A percentile compares a stretch with the other conserved stretches of the same genome.
Evolutionary conservation across 2,888 invertebrate species (phyloP).

Genomic region (Ormyrus nitidulus): DNA sequence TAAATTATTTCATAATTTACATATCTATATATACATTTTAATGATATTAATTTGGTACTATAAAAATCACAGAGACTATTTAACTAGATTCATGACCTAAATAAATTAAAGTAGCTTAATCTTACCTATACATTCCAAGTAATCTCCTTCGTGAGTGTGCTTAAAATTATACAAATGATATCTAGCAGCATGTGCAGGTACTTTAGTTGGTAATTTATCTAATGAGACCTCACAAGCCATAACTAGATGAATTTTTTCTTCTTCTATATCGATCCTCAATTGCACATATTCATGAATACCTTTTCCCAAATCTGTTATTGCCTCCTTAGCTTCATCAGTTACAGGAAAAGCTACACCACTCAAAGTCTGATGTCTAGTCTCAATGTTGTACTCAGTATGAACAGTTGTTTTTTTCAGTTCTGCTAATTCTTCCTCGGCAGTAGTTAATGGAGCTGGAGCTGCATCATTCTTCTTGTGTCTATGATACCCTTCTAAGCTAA

Average conservation of each 20-base stretch:
- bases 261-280: constrained; percentile 88
- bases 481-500: constrained; percentile 87
- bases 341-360: constrained; percentile 94
- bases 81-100: too few species aligned
- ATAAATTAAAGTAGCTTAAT: constrained; percentile 2
- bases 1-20: not conserved
- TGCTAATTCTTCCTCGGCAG: constrained; percentile 89
- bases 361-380: constrained; percentile 91
- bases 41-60: not conserved
- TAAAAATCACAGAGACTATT: not conserved
- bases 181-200: constrained; percentile 90
- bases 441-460: constrained; percentile 93
- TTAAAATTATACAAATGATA: constrained; percentile 95
- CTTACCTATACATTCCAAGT: constrained; percentile 88
- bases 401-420: constrained; percentile 83
- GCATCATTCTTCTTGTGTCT: constrained; percentile 86
- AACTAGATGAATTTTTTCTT: constrained; percentile 91
- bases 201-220: constrained; percentile 83
- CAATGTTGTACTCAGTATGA: constrained; percentile 86
- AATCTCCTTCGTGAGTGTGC: constrained; percentile 95
- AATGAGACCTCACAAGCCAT: constrained; percentile 83
- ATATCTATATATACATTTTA: not conserved
- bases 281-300: constrained; percentile 93
- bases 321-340: constrained; percentile 86
- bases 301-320: constrained; percentile 84